phyloP scores from a whole-genome alignment of 2,797 vertebrate genomes.

The Pteropus rufus region DNA sequence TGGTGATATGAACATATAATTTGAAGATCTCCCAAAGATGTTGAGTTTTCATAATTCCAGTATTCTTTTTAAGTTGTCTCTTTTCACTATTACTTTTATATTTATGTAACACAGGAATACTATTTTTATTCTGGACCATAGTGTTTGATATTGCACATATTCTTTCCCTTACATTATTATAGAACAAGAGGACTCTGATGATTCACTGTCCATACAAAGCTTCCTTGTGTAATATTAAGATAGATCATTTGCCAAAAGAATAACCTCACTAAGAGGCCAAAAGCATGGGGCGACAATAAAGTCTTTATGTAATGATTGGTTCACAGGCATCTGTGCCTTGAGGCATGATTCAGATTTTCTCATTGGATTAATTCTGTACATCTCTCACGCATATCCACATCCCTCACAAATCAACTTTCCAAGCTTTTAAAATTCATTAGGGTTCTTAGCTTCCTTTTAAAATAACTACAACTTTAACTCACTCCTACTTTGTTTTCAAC shows the following conservation, averaged over 20 bases:
- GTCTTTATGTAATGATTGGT: slow-evolving; percentile 62
- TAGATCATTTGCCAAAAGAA: slow-evolving; percentile 75
- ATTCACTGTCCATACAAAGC: slow-evolving; percentile 63
- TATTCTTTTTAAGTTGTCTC: neutral
- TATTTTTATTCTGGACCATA: slow-evolving; percentile 49
- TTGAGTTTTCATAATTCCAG: neutral
- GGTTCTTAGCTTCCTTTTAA: neutral
- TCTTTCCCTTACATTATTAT: slow-evolving; percentile 57
- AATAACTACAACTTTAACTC: neutral
- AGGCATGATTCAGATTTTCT: slow-evolving; percentile 62
- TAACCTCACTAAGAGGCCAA: slow-evolving; percentile 66
- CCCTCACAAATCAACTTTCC: slow-evolving; percentile 6
- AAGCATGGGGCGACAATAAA: slow-evolving; percentile 62
- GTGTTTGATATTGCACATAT: slow-evolving; percentile 52
- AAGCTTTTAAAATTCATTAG: slow-evolving; percentile 23
- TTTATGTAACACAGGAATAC: slow-evolving; percentile 36
- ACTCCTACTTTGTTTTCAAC: neutral
- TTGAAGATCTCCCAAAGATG: neutral
- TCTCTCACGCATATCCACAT: slow-evolving; percentile 67
- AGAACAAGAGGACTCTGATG: slow-evolving; percentile 59
- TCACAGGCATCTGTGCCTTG: slow-evolving; percentile 56
- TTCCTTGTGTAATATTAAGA: slow-evolving; percentile 70
- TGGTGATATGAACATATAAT: neutral
- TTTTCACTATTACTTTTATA: slow-evolving; percentile 35
- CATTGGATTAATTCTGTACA: slow-evolving; percentile 39